Evolutionary conservation across 2,888 invertebrate species (phyloP).

Genomic region (Anodontia alba): DNA sequence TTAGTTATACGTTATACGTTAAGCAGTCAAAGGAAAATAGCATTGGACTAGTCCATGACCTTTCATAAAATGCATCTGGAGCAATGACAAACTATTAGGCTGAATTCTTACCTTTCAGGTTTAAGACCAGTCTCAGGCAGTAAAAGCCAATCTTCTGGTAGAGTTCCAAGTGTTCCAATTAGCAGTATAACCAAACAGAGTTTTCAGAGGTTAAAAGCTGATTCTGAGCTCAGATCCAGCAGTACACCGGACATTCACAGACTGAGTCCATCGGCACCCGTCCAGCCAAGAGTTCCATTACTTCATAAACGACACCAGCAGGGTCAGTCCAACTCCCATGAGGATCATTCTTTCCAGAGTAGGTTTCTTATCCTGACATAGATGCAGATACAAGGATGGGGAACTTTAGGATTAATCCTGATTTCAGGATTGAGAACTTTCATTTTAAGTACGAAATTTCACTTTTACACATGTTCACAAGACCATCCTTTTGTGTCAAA

Average conservation of each 20-base stretch:
- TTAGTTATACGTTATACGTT: no score
- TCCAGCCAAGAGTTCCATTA: constrained; percentile 62
- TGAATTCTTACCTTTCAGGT: neutral
- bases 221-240: constrained; percentile 50
- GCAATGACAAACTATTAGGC: no score
- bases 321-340: constrained; percentile 22
- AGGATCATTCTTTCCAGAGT: constrained; percentile 31
- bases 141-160: neutral
- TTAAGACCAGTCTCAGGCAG: neutral
- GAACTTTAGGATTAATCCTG: no score
- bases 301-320: constrained; percentile 67
- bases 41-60: no score
- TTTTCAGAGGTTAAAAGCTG: constrained; percentile 73
- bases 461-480: no score
- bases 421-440: no score
- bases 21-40: no score
- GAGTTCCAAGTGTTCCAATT: constrained; percentile 67
- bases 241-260: constrained; percentile 52
- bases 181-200: constrained; percentile 82
- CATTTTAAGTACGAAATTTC: no score
- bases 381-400: no score
- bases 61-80: no score
- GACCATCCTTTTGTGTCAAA: no score
- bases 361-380: neutral
- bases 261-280: constrained; percentile 43